phyloP scores from a whole-genome alignment of 2,113 vertebrate species.

The Erythrocercus mccallii region DNA sequence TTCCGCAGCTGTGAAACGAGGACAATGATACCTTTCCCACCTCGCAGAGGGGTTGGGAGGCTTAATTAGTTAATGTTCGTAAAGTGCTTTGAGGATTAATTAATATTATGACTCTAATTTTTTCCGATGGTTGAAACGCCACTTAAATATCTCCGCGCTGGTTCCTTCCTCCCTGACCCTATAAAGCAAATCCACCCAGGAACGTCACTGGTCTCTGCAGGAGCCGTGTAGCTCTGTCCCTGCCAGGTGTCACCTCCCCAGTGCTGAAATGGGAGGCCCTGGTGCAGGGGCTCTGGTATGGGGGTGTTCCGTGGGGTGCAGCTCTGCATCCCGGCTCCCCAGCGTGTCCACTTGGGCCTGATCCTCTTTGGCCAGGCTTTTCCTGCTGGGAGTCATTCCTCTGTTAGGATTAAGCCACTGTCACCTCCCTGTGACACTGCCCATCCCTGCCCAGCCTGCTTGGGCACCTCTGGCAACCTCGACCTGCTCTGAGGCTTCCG shows the following conservation, averaged over 20 bases:
- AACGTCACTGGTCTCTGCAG: accelerated
- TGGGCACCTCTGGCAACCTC: accelerated
- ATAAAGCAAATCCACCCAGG: not conserved
- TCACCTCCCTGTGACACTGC: not conserved
- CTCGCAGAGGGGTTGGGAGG: slow-evolving; percentile 22
- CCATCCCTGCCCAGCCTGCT: not conserved
- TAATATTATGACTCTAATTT: slow-evolving; percentile 56
- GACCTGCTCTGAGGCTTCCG: accelerated
- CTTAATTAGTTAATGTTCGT: slow-evolving; percentile 62
- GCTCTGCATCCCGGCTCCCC: not conserved
- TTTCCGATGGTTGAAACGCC: slow-evolving; percentile 1
- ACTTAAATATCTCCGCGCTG: not conserved
- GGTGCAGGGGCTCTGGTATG: accelerated
- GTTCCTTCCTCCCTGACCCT: not conserved
- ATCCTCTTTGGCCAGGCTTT: not conserved
- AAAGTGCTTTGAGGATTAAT: slow-evolving; percentile 68
- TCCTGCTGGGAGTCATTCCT: not conserved
- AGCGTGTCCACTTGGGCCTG: accelerated
- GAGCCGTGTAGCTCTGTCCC: not conserved
- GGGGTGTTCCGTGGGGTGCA: not conserved
- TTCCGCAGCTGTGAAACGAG: not conserved
- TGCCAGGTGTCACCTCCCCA: not conserved
- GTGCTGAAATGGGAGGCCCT: not conserved
- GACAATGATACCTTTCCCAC: slow-evolving; percentile 31
- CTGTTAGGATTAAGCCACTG: accelerated